Conservation (phyloP, 2,888 invertebrate species). For the Coelopa pilipes region DNA sequence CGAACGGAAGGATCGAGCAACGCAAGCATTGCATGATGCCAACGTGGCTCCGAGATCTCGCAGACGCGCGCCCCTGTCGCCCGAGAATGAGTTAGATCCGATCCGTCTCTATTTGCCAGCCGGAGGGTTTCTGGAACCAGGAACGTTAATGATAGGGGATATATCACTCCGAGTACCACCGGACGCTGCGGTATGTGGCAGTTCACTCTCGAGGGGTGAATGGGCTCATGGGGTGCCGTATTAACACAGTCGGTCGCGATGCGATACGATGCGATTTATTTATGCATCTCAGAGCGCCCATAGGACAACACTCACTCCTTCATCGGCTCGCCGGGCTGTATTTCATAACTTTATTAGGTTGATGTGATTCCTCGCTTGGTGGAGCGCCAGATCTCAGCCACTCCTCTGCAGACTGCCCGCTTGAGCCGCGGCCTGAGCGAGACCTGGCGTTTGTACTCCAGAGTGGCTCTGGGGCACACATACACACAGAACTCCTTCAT, state of each 20-base stretch:
- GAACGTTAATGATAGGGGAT: no score
- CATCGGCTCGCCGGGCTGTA: slow-evolving; percentile 44
- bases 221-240: slow-evolving; percentile 42
- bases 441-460: slow-evolving; percentile 19
- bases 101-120: neutral
- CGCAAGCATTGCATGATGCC: neutral
- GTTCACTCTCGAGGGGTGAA: no score
- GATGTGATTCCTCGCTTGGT: slow-evolving; percentile 48
- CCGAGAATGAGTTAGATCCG: neutral
- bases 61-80: neutral
- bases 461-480: neutral
- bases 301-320: neutral
- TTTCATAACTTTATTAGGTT: slow-evolving; percentile 65
- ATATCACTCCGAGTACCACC: no score
- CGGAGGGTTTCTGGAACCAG: no score
- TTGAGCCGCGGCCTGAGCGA: slow-evolving; percentile 24
- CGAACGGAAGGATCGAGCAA: neutral
- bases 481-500: slow-evolving; percentile 43
- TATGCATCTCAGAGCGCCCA: slow-evolving; percentile 41
- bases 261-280: slow-evolving; percentile 49
- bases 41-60: neutral
- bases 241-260: slow-evolving; percentile 43
- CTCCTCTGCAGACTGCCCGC: neutral
- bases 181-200: no score
- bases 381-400: slow-evolving; percentile 23